These are phyloP conservation scores for Enoplolaimus lenunculus DNA, from an alignment of 2,888 invertebrate species.

Conservation along the genomic window DNA sequence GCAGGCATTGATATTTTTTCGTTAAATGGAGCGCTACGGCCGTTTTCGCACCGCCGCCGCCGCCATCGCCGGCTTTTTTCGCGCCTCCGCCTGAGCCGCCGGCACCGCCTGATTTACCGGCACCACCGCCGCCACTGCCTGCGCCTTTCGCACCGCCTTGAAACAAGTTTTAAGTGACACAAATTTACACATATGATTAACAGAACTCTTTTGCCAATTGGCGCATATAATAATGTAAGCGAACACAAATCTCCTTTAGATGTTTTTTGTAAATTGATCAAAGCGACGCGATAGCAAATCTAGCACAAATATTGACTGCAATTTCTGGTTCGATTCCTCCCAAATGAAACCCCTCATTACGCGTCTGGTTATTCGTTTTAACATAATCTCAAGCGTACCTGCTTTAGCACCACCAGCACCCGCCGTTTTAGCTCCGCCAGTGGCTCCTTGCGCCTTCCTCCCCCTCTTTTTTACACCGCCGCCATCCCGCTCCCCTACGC, in stretches of 20 bases:
- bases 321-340: too few species aligned
- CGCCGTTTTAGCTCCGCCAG: conserved; percentile 5
- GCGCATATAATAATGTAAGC: too few species aligned
- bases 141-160: not conserved
- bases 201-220: too few species aligned
- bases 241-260: too few species aligned
- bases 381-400: too few species aligned
- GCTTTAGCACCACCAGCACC: conserved; percentile 1
- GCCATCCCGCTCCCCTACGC: not conserved
- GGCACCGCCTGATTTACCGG: not conserved
- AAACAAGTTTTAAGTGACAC: too few species aligned
- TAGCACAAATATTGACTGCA: too few species aligned
- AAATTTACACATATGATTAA: too few species aligned
- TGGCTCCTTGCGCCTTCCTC: conserved; percentile 6
- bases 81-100: not conserved
- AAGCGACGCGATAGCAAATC: too few species aligned
- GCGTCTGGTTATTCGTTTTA: too few species aligned
- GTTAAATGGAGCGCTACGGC: not conserved
- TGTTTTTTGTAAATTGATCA: too few species aligned
- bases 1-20: conserved; percentile 1
- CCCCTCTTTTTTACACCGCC: conserved; percentile 8
- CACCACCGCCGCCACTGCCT: not conserved
- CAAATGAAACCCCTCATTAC: too few species aligned
- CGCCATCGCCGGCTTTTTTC: not conserved
- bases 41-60: not conserved